Evolutionary conservation across 2,113 vertebrate species (phyloP).

Genomic region (Hypanus sabinus): DNA sequence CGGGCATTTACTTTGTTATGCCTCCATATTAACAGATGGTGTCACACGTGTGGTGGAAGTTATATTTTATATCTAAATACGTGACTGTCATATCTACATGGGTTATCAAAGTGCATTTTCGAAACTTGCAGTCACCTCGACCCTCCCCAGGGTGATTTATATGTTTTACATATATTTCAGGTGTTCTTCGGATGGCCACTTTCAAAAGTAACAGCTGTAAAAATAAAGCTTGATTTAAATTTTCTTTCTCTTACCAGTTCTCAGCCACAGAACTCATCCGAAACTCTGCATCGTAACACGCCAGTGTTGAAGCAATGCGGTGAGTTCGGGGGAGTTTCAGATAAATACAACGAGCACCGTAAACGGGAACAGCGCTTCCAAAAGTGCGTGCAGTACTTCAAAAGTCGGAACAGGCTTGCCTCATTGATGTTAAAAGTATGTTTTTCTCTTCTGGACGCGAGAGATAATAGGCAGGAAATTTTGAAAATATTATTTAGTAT

Average conservation of each 20-base stretch:
- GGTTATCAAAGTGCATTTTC: background rate
- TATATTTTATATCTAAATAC: background rate
- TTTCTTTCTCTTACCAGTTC: background rate
- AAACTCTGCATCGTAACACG: background rate
- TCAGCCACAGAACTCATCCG: background rate
- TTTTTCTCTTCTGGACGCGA: background rate
- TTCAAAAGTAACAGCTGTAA: background rate
- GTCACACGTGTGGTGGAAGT: background rate
- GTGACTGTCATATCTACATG: background rate
- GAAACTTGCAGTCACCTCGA: background rate
- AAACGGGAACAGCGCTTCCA: background rate
- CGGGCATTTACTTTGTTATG: background rate
- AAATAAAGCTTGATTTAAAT: background rate
- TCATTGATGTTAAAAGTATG: background rate
- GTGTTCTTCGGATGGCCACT: background rate
- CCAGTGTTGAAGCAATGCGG: too few relatives aligned
- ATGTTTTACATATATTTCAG: background rate
- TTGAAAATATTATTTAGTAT: background rate
- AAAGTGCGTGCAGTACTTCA: background rate
- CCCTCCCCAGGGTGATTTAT: too few relatives aligned
- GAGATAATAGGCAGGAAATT: background rate
- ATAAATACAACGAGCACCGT: background rate
- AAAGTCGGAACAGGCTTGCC: background rate
- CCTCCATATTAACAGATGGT: background rate
- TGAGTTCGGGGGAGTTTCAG: background rate